Evolutionary conservation across 1,140 invertebrate species (phyloP).

Genomic region (Drosophila hydei): DNA sequence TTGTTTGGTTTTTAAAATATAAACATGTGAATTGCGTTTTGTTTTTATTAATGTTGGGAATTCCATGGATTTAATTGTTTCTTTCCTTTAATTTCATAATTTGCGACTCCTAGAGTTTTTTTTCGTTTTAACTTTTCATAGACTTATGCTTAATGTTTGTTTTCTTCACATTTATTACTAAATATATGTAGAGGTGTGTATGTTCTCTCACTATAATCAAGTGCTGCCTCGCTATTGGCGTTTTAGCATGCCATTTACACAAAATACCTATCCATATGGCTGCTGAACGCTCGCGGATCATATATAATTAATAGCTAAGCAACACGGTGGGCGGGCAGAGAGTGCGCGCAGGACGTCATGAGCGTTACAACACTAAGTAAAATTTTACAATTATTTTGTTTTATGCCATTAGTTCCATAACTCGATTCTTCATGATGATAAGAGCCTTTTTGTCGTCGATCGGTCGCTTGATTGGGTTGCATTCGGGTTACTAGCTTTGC

Average conservation of each 20-base stretch:
- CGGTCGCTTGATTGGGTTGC: slow-evolving; percentile 62
- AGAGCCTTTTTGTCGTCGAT: slow-evolving; percentile 72
- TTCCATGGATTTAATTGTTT: slow-evolving; percentile 69
- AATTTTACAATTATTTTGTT: slow-evolving; percentile 76
- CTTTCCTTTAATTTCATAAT: slow-evolving; percentile 53
- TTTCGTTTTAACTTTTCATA: slow-evolving; percentile 60
- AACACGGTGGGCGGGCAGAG: slow-evolving; percentile 58
- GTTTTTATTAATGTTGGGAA: slow-evolving; percentile 60
- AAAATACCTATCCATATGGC: slow-evolving; percentile 45
- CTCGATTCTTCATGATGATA: slow-evolving; percentile 73
- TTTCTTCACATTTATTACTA: slow-evolving; percentile 78
- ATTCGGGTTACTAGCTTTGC: slow-evolving; percentile 58
- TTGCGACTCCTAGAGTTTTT: slow-evolving; percentile 53
- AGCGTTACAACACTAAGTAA: slow-evolving; percentile 79
- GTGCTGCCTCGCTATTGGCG: slow-evolving; percentile 39
- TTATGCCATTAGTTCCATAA: slow-evolving; percentile 69
- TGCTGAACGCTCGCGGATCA: slow-evolving; percentile 42
- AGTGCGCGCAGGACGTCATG: slow-evolving; percentile 72
- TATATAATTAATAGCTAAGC: slow-evolving; percentile 43
- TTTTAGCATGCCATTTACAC: slow-evolving; percentile 53
- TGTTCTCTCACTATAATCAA: slow-evolving; percentile 51
- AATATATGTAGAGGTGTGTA: slow-evolving; percentile 63
- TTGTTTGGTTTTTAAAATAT: slow-evolving; percentile 55
- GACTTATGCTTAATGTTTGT: slow-evolving; percentile 67
- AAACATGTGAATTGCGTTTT: slow-evolving; percentile 62